These are phyloP conservation scores for Ecliptopera silaceata DNA, from an alignment of 2,888 invertebrate genomes.

Conservation along the genomic window DNA sequence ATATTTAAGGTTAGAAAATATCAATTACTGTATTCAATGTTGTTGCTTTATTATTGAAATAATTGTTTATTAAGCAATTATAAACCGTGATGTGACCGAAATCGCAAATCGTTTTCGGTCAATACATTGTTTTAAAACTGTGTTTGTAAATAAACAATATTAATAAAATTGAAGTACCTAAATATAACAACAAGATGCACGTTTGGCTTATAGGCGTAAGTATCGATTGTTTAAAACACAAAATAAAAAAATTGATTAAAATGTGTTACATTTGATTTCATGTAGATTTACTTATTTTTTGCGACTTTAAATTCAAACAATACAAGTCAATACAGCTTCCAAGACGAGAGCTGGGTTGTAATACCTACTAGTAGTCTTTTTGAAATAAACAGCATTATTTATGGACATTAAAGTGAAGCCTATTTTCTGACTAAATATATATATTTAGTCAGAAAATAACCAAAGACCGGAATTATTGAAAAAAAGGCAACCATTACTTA, in stretches of 20 bases:
- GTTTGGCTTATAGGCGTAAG: constrained; percentile 45
- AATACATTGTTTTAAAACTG: background rate
- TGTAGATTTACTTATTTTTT: no score
- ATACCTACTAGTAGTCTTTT: no score
- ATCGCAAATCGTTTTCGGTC: background rate
- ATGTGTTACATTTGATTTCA: background rate
- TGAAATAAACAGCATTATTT: no score
- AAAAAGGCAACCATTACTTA: no score
- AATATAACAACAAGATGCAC: constrained; percentile 35
- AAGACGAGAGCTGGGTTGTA: no score
- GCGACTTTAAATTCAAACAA: no score
- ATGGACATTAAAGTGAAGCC: no score
- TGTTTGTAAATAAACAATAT: constrained; percentile 14
- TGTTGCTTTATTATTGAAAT: constrained; percentile 7
- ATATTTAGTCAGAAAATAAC: no score
- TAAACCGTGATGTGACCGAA: background rate
- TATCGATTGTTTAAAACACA: constrained; percentile 46
- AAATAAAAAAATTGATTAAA: constrained; percentile 33
- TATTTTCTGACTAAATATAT: no score
- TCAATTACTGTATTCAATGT: background rate
- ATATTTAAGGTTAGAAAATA: constrained; percentile 13
- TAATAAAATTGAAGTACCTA: background rate
- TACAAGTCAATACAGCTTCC: no score
- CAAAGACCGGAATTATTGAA: no score
- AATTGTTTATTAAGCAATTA: constrained; percentile 7